A percentile compares a stretch with the other conserved stretches of the same genome.
These are phyloP conservation scores for Casuarius casuarius DNA, from an alignment of 2,113 vertebrate genomes.

Conservation along the genomic window DNA sequence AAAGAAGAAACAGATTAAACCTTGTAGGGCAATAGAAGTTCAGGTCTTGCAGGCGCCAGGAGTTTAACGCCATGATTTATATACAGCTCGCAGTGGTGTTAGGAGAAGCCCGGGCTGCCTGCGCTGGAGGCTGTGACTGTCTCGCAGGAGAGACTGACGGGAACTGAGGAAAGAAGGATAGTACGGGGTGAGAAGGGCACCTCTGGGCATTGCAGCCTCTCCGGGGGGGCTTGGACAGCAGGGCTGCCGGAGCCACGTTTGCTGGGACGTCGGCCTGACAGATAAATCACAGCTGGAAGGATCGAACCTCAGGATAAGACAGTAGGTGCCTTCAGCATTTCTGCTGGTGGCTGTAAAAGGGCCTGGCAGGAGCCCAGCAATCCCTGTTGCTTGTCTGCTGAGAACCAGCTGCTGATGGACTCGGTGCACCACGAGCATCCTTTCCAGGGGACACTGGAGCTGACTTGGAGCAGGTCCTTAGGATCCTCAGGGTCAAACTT, in stretches of 20 bases:
- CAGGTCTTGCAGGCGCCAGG: background rate
- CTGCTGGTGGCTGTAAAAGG: background rate
- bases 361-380: too few relatives aligned
- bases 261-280: accelerated
- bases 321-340: background rate
- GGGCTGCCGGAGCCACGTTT: background rate
- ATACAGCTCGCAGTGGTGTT: too few relatives aligned
- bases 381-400: background rate
- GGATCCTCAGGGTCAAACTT: background rate
- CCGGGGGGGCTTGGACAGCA: accelerated
- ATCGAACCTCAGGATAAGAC: background rate
- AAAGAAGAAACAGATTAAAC: background rate
- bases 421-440: accelerated
- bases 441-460: background rate
- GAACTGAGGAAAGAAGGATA: background rate
- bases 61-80: background rate
- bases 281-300: background rate
- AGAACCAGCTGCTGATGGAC: background rate
- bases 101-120: background rate
- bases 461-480: background rate
- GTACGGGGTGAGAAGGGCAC: background rate
- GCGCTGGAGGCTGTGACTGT: background rate
- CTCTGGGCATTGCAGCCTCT: background rate
- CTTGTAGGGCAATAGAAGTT: background rate
- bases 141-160: background rate